Evolutionary conservation across 30 jellyfish, hydroid and myxozoan genomes (phyloP).

Genomic region (Hydractinia echinata): DNA sequence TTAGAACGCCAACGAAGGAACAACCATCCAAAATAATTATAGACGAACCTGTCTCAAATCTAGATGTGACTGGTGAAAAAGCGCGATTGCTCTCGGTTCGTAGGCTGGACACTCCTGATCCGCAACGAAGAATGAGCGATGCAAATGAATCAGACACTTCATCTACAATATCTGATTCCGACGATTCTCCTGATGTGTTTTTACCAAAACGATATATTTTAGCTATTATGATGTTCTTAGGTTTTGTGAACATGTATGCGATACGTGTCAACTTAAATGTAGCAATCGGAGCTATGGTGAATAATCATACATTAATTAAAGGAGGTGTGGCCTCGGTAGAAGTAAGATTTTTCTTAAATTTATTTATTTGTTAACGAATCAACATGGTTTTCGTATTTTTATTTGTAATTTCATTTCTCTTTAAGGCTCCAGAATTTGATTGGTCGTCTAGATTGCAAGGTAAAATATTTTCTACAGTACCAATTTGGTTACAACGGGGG

Average conservation of each 20-base stretch:
- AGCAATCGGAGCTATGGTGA: conserved; percentile 98
- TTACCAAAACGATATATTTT: conserved; percentile 37
- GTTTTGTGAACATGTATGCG: conserved; percentile 93
- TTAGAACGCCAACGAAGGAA: neutral
- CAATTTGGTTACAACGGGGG: too few species aligned
- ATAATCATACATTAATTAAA: conserved; percentile 72
- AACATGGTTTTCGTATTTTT: neutral
- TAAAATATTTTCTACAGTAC: neutral
- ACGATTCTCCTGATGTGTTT: conserved; percentile 24
- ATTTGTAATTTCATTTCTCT: neutral
- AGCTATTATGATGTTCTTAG: conserved; percentile 91
- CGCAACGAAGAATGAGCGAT: neutral
- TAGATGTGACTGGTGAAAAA: conserved; percentile 43
- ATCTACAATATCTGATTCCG: neutral
- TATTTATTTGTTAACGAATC: neutral
- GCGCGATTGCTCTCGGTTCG: conserved; percentile 40
- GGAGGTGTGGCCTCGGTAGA: conserved; percentile 61
- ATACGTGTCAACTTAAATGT: conserved; percentile 95
- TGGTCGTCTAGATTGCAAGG: conserved; percentile 97
- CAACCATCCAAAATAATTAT: too few species aligned
- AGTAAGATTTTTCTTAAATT: conserved; percentile 32
- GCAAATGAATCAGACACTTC: conserved; percentile 10
- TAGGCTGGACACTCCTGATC: conserved; percentile 31
- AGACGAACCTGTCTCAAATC: conserved; percentile 6
- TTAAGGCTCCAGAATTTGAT: conserved; percentile 85